These are phyloP conservation scores for Anoplolepis gracilipes DNA, from an alignment of 1,140 invertebrate genomes.

Conservation along the genomic window DNA sequence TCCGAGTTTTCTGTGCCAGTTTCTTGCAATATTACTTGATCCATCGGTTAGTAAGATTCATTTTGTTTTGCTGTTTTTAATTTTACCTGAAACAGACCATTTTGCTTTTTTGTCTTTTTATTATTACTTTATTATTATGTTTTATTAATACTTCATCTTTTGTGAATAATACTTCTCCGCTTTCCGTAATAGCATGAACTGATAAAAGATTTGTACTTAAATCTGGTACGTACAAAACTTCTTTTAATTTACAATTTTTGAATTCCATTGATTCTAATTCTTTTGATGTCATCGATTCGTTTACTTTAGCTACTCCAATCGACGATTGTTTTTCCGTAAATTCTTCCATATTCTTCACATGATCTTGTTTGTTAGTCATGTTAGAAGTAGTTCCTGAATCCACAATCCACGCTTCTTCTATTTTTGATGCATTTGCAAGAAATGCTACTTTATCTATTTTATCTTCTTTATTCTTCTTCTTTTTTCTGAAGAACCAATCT, in stretches of 20 bases:
- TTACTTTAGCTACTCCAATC: background rate
- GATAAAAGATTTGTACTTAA: constrained; percentile 6
- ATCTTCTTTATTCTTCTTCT: too few relatives aligned
- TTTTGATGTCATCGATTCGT: background rate
- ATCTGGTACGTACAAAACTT: constrained; percentile 4
- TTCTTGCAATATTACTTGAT: background rate
- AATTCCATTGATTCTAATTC: background rate
- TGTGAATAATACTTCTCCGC: background rate
- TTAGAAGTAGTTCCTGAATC: too few relatives aligned
- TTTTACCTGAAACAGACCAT: background rate
- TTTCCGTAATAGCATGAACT: background rate
- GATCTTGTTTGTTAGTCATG: too few relatives aligned
- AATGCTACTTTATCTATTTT: too few relatives aligned
- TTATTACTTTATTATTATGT: background rate
- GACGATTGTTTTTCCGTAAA: too few relatives aligned
- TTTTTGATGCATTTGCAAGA: too few relatives aligned
- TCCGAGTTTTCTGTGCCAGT: constrained; percentile 8
- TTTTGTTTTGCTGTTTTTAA: background rate
- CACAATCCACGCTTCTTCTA: too few relatives aligned
- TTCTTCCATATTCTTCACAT: too few relatives aligned
- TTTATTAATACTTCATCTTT: background rate
- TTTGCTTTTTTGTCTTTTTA: background rate
- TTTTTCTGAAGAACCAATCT: too few relatives aligned
- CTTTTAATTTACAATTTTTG: background rate
- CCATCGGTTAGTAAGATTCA: background rate